phyloP scores from a whole-genome alignment of 2,888 invertebrate species.

The Abrostola triplasia region DNA sequence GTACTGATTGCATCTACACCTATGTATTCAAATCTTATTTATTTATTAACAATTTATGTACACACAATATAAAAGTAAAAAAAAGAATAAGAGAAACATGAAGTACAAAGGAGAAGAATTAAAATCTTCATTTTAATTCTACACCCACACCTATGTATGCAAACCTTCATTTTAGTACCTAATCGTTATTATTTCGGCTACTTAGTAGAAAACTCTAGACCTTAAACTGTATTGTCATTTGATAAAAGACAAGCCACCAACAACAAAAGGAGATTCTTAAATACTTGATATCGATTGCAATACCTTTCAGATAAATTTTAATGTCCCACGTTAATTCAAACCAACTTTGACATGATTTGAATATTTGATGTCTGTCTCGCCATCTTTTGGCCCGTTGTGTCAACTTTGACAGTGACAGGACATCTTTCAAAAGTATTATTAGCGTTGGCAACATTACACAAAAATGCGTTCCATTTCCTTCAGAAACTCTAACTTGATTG shows the following conservation, averaged over 20 bases:
- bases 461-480: constrained; percentile 27
- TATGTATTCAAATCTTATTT: no score
- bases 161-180: no score
- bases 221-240: no score
- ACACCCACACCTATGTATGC: no score
- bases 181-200: no score
- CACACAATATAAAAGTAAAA: no score
- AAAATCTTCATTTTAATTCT: no score
- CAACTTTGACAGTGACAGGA: constrained; percentile 24
- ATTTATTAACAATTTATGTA: no score
- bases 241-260: not conserved
- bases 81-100: no score
- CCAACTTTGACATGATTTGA: constrained; percentile 5
- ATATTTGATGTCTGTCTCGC: constrained; percentile 3
- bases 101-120: no score
- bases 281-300: not conserved
- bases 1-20: no score
- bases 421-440: constrained; percentile 4
- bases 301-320: not conserved
- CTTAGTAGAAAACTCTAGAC: no score
- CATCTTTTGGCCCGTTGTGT: constrained; percentile 10
- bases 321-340: constrained; percentile 7
- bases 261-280: not conserved
- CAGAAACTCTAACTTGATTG: constrained; percentile 46
- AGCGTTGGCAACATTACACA: constrained; percentile 12